Evolutionary conservation across 2,113 vertebrate species (phyloP), one percentile per base, ranked within the genome.

Genomic region (Amphilophus citrinellus): DNA sequence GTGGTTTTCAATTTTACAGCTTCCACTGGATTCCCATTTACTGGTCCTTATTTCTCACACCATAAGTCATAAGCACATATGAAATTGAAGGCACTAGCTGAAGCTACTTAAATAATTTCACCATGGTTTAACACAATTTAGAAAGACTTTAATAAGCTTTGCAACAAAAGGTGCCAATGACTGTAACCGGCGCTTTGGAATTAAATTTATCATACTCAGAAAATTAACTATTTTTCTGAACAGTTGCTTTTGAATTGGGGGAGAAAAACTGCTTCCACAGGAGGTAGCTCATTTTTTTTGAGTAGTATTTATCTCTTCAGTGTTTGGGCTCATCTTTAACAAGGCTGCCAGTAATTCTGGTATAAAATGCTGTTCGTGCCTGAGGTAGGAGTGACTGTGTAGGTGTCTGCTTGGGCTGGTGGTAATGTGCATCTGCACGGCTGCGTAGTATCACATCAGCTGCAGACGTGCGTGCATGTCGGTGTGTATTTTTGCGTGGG

Each of bases 121-220:
- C 78, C 30, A 39, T 61, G 84, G 81, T 90, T 92, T 85, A 87
- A 88, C 83, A 78, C 75, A 85, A 42, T 91, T 91, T 85, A 87
- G 35, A 35, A 78, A 20, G 63, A 79, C 83, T 90, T 90, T 83
- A 87, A 91, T 84, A 87, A 78, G 82, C 79, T 80, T 63, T 68
- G 63, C 17, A 14, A 89, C 68, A 93, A 91, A 91, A 88, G 80
- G 68, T 88, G 84, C 60, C 85, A 75, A 79, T 83, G 80, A 92
- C 75, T 85, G 88, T 76, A 84, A 92, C 78, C 17, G 3, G 9
- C 13, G 5, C 68, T 73, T 75, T 71, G 15, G 77, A 92, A 90
- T 90, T 44, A 61, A 61, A 89, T 84, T 88, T 8, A 80, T 86
- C 89, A 85, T 60, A 59, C 76, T 80, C 39, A n/a, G 62, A 37